Conservation (phyloP, 2,888 invertebrate genomes). For the Aplocera efformata region DNA sequence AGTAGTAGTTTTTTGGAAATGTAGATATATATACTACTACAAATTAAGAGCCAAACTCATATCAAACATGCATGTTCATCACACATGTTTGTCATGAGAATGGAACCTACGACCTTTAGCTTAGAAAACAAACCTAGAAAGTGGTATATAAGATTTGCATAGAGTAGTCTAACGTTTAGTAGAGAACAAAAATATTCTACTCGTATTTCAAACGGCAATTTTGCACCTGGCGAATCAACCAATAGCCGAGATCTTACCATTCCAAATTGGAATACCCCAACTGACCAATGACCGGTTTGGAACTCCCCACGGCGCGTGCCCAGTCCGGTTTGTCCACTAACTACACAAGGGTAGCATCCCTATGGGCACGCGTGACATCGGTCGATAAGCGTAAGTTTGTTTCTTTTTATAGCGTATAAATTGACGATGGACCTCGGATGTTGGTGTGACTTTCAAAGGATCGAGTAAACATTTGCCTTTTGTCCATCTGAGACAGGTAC, state of each 20-base stretch:
- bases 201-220: constrained; percentile 32
- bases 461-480: constrained; percentile 61
- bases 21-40: too few relatives aligned
- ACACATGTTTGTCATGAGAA: too few relatives aligned
- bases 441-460: constrained; percentile 46
- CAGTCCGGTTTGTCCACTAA: constrained; percentile 42
- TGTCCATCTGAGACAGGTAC: constrained; percentile 63
- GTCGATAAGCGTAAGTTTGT: constrained; percentile 32
- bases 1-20: too few relatives aligned
- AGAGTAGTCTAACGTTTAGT: too few relatives aligned
- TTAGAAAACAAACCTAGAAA: too few relatives aligned
- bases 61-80: too few relatives aligned
- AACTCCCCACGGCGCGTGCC: constrained; percentile 51
- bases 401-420: constrained; percentile 56
- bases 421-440: constrained; percentile 72
- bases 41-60: too few relatives aligned
- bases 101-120: too few relatives aligned
- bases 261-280: constrained; percentile 31
- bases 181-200: too few relatives aligned
- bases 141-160: too few relatives aligned
- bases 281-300: constrained; percentile 75
- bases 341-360: constrained; percentile 33
- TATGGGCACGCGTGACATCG: constrained; percentile 38
- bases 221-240: constrained; percentile 61
- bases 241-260: constrained; percentile 38